Percentiles rank a stretch among this genome's conserved stretches.
Evolutionary conservation across 2,113 vertebrate genomes (phyloP).

Genomic region (Python bivittatus): DNA sequence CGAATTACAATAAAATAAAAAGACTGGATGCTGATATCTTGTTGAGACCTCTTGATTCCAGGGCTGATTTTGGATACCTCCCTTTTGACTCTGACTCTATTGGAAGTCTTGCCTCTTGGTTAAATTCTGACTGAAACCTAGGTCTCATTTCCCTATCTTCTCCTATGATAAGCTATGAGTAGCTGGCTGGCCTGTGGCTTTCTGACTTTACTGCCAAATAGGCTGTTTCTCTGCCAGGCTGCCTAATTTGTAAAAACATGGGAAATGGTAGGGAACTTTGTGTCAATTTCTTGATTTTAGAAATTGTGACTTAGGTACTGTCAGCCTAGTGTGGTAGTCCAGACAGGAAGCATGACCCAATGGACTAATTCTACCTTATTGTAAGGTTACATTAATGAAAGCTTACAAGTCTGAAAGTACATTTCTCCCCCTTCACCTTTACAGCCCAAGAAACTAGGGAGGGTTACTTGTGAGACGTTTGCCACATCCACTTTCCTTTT

Average conservation of each 20-base stretch:
- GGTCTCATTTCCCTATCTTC: not conserved
- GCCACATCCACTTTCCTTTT: not conserved
- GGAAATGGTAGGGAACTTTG: not conserved
- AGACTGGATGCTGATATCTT: not conserved
- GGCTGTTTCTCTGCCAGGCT: too few relatives aligned
- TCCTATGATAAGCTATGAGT: not conserved
- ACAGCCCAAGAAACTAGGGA: not conserved
- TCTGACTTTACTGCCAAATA: not conserved
- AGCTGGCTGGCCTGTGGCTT: not conserved
- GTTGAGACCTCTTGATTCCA: not conserved
- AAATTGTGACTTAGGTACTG: not conserved
- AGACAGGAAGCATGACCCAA: not conserved
- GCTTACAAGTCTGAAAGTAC: not conserved
- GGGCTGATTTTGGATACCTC: not conserved
- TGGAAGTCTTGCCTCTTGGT: not conserved
- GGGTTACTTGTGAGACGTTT: not conserved
- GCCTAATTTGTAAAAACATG: not conserved
- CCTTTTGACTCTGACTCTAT: not conserved
- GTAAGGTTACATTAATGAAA: not conserved
- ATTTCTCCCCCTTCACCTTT: not conserved
- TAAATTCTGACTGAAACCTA: not conserved
- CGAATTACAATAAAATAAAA: not conserved
- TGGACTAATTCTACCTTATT: not conserved
- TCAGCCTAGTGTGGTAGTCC: not conserved
- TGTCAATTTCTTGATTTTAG: not conserved